Conservation (phyloP, 37 sponge, comb jelly and placozoan species). For the Ephydatia muelleri region DNA sequence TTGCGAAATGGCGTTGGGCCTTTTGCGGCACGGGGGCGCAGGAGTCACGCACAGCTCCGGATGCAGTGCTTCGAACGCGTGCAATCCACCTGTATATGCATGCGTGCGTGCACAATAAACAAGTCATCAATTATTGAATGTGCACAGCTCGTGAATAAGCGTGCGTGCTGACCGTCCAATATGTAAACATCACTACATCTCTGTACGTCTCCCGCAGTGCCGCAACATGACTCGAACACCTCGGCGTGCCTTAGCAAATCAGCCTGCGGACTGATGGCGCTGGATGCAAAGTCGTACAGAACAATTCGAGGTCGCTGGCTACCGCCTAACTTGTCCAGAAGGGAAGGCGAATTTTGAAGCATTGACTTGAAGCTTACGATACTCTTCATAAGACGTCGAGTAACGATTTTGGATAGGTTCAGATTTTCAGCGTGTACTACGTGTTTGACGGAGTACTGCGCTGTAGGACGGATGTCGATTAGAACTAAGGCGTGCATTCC, state of each 20-base stretch:
- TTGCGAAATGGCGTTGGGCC: too few relatives aligned
- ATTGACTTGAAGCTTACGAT: slow-evolving; percentile 32
- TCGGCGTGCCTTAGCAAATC: slow-evolving; percentile 51
- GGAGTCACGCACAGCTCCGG: not conserved
- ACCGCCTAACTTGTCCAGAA: not conserved
- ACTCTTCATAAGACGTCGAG: slow-evolving; percentile 59
- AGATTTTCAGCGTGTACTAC: slow-evolving; percentile 49
- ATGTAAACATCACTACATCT: too few relatives aligned
- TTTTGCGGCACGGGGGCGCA: not conserved
- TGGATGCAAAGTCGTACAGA: slow-evolving; percentile 39
- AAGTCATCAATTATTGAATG: slow-evolving; percentile 20
- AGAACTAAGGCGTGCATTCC: too few relatives aligned
- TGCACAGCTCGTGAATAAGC: too few relatives aligned
- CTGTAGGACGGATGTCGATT: slow-evolving; percentile 53
- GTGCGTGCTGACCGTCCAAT: too few relatives aligned
- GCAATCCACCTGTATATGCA: not conserved
- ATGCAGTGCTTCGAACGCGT: not conserved
- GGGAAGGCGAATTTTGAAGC: slow-evolving; percentile 14
- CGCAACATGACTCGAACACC: not conserved
- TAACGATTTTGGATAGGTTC: slow-evolving; percentile 47
- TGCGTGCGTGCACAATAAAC: not conserved
- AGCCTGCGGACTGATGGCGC: not conserved
- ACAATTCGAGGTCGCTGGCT: slow-evolving; percentile 11
- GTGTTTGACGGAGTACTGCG: slow-evolving; percentile 38
- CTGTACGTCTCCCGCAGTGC: too few relatives aligned